Evolutionary conservation across 2,797 vertebrate genomes (phyloP), one percentile per base, ranked within the genome.

Genomic region (Pogoniulus pusillus): DNA sequence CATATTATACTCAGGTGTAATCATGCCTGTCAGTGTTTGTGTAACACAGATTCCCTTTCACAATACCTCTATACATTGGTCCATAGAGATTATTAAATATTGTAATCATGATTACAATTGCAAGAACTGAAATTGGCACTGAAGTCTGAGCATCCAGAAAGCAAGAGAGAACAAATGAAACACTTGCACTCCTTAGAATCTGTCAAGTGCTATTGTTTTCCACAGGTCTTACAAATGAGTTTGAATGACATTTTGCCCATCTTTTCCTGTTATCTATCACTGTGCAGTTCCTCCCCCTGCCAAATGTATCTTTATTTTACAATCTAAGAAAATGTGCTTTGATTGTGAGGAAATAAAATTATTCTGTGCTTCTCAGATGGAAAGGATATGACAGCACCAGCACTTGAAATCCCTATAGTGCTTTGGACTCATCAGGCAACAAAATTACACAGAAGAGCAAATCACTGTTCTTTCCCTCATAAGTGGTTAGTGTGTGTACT

Each of bases 271-370:
- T 77, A 8, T 12, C 39, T 20, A 4, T 55, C 49, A 22, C 6
- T 8, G 9, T 26, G 7, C 43, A 34, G 10, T 59, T 12, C 2
- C 2, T 4, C 12, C 1, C 9, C 5, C 37, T 20, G 4, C 11
- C 20, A 72, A 70, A n/a, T 2, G 1, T 12, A 13, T 11, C 23
- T n/a, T 4, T 63, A 20, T 43, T 82, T 77, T 47, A 32, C 6
- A 41, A 51, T 9, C 10, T n/a, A 69, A 55, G 4, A 9, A 78
- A 68, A 70, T 65, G 3, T 1, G 12, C 23, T 65, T 60, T 53
- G 4, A 4, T 45, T 23, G 12, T 39, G 7, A 34, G 27, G 15
- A 75, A 86, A 62, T 30, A 34, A 53, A 68, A 41, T 1, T 15
- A 8, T 57, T 84, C 59, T 1, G 0, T 76, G 18, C 6, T 57